These are phyloP conservation scores for Barbus barbus DNA, from an alignment of 2,113 vertebrate genomes.

Conservation along the genomic window DNA sequence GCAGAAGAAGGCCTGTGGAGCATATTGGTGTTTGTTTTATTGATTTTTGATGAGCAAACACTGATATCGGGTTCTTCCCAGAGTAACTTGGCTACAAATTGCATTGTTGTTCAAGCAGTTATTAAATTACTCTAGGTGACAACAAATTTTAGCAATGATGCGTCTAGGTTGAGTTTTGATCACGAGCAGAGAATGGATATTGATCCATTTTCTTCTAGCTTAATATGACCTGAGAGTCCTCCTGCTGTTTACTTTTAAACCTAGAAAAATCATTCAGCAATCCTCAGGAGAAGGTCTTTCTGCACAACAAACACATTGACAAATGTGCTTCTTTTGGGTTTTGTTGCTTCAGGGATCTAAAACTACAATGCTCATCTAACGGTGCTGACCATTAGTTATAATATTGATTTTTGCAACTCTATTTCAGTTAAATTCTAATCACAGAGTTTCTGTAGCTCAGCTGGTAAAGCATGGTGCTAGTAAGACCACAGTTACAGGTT, in stretches of 20 bases:
- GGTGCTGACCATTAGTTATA: neutral
- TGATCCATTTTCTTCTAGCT: slow-evolving; percentile 50
- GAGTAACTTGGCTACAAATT: slow-evolving; percentile 50
- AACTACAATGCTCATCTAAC: neutral
- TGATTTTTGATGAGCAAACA: slow-evolving; percentile 50
- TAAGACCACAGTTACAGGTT: neutral
- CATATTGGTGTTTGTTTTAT: slow-evolving; percentile 40
- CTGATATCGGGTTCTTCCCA: slow-evolving; percentile 49
- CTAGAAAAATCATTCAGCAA: neutral
- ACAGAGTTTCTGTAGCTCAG: neutral
- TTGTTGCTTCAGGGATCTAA: neutral
- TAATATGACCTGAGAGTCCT: neutral
- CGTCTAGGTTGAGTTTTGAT: slow-evolving; percentile 66
- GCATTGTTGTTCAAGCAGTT: slow-evolving; percentile 56
- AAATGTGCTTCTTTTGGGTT: neutral
- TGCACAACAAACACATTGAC: neutral
- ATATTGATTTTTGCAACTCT: neutral
- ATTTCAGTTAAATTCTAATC: neutral
- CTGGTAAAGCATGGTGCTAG: neutral
- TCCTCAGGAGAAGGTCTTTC: neutral
- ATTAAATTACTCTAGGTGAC: slow-evolving; percentile 64
- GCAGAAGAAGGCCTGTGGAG: neutral
- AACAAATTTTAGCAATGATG: slow-evolving; percentile 62
- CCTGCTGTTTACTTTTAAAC: neutral
- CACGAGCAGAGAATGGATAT: slow-evolving; percentile 61